Base-by-base conservation (phyloP, 2,113 vertebrate species). In the Ovis aries region DNA sequence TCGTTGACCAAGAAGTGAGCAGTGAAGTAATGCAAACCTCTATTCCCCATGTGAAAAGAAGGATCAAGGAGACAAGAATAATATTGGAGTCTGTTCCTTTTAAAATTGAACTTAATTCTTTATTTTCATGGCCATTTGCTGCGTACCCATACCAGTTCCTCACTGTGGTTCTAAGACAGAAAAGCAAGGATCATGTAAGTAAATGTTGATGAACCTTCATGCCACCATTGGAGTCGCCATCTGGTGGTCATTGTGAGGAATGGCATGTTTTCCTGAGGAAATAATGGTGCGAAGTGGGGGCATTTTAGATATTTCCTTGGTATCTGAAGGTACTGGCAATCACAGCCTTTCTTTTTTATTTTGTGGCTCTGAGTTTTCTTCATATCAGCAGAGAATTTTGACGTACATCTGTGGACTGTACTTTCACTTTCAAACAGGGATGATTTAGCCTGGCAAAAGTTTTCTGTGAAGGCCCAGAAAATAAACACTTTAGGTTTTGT, bases 341-440 rank as follows among this genome's bases (percentile, higher is more conserved):
- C 27, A 62, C 23, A 59, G 62, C 7, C 9, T 64, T 83, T 64
- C 29, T 33, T 97, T 89, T 77, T 84, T 52, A 71, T 62, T 31
- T 96, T 78, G 14, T 71, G 52, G 4, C 43, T 83, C 33, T 74
- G 71, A 78, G 7, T 33, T 71, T 95, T 86, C 55, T 83, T 92
- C 80, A 15, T 19, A 88, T 16, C 17, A 50, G 55, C 50, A 91
- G 53, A 95, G 33, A 94, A 95, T 88, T 95, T 93, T 90, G 83
- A 95, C 52, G 84, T 23, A 91, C 12, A 96, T 21, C 57, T 91
- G 14, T 80, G 59, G 52, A 50, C 11, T 93, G 12, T 87, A 48
- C 45, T 97, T 95, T 59, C 48, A 92, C 48, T 97, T 97, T 95
- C 77, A 85, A 96, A 97, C 23, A 88, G 85, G 27, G 88, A 90